Conservation (phyloP, 2,797 vertebrate genomes). For the Galagoides demidoff region DNA sequence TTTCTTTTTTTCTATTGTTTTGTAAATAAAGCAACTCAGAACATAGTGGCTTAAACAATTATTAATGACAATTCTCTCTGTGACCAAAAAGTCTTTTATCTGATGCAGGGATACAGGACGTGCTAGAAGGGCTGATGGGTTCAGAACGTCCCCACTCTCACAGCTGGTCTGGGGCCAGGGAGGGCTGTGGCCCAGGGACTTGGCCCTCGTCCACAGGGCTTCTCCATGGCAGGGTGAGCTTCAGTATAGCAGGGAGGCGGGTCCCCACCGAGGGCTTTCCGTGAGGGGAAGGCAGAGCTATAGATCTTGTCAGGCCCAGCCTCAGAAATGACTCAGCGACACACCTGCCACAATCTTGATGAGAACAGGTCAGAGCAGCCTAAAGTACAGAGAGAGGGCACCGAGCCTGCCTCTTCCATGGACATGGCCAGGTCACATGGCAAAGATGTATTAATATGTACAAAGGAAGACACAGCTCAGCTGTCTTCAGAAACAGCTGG, state of each 20-base stretch:
- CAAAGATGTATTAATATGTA: background rate
- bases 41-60: background rate
- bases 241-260: background rate
- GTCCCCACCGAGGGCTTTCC: too few relatives aligned
- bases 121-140: too few relatives aligned
- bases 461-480: fast-evolving
- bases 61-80: background rate
- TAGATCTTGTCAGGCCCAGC: fast-evolving
- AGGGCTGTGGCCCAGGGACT: fast-evolving
- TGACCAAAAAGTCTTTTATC: background rate
- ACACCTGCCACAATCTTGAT: too few relatives aligned
- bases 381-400: background rate
- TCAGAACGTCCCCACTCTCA: background rate
- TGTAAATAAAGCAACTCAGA: background rate
- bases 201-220: fast-evolving
- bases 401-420: fast-evolving
- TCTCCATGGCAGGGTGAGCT: background rate
- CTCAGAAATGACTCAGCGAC: background rate
- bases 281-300: background rate
- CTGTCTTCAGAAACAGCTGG: background rate
- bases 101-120: too few relatives aligned
- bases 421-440: background rate
- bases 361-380: background rate
- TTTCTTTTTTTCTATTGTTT: background rate
- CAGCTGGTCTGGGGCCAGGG: fast-evolving